Conservation (phyloP, 2,797 vertebrate species). For the Melanotaenia trifasciata region DNA sequence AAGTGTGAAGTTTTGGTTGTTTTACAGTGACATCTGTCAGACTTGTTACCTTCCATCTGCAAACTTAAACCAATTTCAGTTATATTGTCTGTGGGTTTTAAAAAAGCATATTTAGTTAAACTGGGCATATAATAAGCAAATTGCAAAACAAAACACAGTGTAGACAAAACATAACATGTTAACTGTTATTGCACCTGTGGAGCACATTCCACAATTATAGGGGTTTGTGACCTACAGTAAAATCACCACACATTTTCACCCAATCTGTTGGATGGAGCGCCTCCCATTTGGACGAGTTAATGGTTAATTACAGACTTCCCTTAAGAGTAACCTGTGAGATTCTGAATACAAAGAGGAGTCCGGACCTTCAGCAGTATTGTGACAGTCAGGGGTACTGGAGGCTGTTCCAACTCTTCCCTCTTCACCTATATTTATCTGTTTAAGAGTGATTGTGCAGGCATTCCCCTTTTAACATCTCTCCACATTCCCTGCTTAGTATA, state of each 20-base stretch:
- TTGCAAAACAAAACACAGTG: background rate
- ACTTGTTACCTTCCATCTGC: too few relatives aligned
- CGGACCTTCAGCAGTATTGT: background rate
- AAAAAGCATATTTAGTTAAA: background rate
- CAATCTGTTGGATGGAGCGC: slow-evolving; percentile 34
- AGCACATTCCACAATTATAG: slow-evolving; percentile 7
- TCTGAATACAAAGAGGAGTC: slow-evolving; percentile 9
- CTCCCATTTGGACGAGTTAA: slow-evolving; percentile 14
- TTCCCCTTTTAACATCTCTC: slow-evolving; percentile 4
- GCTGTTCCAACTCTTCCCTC: slow-evolving; percentile 9
- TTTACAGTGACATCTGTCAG: too few relatives aligned
- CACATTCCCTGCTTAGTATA: background rate
- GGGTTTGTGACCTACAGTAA: slow-evolving; percentile 51
- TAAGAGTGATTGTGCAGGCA: slow-evolving; percentile 1
- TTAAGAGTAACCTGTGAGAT: slow-evolving; percentile 31
- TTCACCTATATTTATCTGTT: slow-evolving; percentile 7
- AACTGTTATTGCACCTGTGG: slow-evolving; percentile 25
- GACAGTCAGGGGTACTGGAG: slow-evolving; percentile 3
- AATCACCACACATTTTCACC: slow-evolving; percentile 45
- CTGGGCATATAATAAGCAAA: background rate
- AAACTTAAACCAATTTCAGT: too few relatives aligned
- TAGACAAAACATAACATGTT: background rate
- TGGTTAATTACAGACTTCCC: slow-evolving; percentile 36
- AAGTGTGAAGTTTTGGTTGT: background rate
- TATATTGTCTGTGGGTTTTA: background rate